Evolutionary conservation across 2,888 invertebrate species (phyloP).

Genomic region (Eupithecia dodoneata): DNA sequence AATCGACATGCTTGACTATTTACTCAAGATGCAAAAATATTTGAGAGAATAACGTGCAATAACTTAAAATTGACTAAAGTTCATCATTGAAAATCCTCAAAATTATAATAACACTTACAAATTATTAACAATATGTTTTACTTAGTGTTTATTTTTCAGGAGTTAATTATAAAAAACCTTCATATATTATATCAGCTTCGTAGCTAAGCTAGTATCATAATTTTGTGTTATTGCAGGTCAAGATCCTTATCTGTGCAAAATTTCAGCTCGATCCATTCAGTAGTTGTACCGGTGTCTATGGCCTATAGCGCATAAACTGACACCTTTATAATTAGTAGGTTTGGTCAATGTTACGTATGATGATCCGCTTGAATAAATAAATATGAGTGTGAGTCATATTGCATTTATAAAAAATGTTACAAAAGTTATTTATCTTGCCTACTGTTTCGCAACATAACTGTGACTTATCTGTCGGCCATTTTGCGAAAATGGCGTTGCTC

Average conservation of each 20-base stretch:
- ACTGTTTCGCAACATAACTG: conserved; percentile 11
- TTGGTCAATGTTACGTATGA: not conserved
- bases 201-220: too few species aligned
- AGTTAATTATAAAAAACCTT: not conserved
- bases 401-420: not conserved
- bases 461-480: conserved; percentile 57
- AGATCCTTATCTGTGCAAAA: not conserved
- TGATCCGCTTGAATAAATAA: not conserved
- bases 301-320: not conserved
- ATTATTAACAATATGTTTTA: too few species aligned
- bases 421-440: not conserved
- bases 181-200: not conserved
- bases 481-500: conserved; percentile 64
- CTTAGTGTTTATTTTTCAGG: too few species aligned
- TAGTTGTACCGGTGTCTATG: not conserved
- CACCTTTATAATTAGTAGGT: not conserved
- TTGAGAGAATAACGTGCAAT: too few species aligned
- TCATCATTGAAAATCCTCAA: too few species aligned
- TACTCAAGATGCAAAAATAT: too few species aligned
- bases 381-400: not conserved
- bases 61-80: too few species aligned
- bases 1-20: too few species aligned
- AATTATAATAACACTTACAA: too few species aligned
- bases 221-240: not conserved
- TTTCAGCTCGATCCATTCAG: not conserved